Base-by-base conservation (phyloP, 2,797 vertebrate species). In the Neostethus bicornis region DNA sequence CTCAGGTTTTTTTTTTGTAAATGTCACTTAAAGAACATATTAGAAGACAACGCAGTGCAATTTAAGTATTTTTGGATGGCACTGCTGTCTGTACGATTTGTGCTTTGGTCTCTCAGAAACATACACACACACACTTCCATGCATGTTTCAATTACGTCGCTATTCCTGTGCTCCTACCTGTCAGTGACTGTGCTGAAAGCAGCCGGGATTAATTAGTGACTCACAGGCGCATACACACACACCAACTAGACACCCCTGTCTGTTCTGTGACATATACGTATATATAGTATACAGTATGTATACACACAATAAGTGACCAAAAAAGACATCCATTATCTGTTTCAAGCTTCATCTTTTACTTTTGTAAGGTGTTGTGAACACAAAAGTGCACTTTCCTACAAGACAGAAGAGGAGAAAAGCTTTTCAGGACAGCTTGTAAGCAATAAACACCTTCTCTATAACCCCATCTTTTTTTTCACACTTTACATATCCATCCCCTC, bases 201-300 rank as follows among this genome's bases (percentile, higher is more conserved):
- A 83, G 51, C 63, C 66, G 89, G 87, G 90, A 90, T 89, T 90
- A 91, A 92, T 92, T 90, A 92, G 83, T 66, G 61, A 76, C 46
- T 75, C 46, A 38, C 56, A 51, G 17, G 45, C 45, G 8, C 43
- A 35, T 43, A 42, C 13, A 23, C 28, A 51, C 44, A 44, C 21
- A 39, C 48, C 26, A 51, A 35, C 44, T 21, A 20, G 59, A 50
- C 20, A 57, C 55, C 43, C 56, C 24, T 21, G 11, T 49, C n/a
- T 51, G n/a, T 42, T 64, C 20, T 29, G 12, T 48, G 10, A 53
- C 55, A 57, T 60, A 54, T 48, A 55, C n/a, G n/a, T n/a, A n/a
- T n/a, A n/a, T n/a, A n/a, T n/a, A n/a, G n/a, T n/a, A n/a, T n/a
- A n/a, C n/a, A n/a, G n/a, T 25, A 23, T 51, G 47, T 29, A 12